Evolutionary conservation across 2,888 invertebrate species (phyloP).

Genomic region (Cepaea hortensis): DNA sequence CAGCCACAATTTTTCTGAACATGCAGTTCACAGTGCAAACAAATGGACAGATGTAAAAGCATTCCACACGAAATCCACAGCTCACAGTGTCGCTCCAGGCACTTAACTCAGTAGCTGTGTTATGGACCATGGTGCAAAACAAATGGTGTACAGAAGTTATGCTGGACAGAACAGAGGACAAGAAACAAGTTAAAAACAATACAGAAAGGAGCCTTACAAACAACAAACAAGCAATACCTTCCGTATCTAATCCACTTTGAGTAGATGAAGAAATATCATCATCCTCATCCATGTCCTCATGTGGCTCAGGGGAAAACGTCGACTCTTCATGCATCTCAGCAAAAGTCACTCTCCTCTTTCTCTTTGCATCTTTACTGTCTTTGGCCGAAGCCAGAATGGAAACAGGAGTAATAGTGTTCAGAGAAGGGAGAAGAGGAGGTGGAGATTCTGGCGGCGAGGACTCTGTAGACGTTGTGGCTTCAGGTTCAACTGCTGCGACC

Average conservation of each 20-base stretch:
- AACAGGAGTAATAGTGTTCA: conserved; percentile 59
- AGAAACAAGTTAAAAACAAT: too few species aligned
- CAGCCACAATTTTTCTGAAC: too few species aligned
- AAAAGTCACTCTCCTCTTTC: conserved; percentile 68
- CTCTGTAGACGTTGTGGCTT: conserved; percentile 28
- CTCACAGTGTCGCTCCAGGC: too few species aligned
- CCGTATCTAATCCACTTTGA: conserved; percentile 22
- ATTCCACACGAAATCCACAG: too few species aligned
- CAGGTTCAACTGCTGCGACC: not conserved
- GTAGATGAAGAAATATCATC: conserved; percentile 45
- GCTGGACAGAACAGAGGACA: too few species aligned
- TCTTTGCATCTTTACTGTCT: conserved; percentile 55
- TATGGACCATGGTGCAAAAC: too few species aligned
- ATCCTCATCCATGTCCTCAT: conserved; percentile 26
- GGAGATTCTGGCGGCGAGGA: conserved; percentile 69
- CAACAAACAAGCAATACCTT: not conserved
- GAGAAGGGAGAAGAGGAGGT: conserved; percentile 44
- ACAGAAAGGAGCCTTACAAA: too few species aligned
- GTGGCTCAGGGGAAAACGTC: conserved; percentile 36
- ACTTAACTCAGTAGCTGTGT: too few species aligned
- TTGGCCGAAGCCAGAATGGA: conserved; percentile 62
- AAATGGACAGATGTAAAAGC: too few species aligned
- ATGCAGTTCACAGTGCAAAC: too few species aligned
- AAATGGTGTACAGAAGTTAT: too few species aligned
- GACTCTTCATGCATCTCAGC: conserved; percentile 63